A percentile compares a stretch with the other conserved stretches of the same genome.
Evolutionary conservation across 53 echinoderm and acorn worm species (phyloP).

Genomic region (Zoroaster sp.): DNA sequence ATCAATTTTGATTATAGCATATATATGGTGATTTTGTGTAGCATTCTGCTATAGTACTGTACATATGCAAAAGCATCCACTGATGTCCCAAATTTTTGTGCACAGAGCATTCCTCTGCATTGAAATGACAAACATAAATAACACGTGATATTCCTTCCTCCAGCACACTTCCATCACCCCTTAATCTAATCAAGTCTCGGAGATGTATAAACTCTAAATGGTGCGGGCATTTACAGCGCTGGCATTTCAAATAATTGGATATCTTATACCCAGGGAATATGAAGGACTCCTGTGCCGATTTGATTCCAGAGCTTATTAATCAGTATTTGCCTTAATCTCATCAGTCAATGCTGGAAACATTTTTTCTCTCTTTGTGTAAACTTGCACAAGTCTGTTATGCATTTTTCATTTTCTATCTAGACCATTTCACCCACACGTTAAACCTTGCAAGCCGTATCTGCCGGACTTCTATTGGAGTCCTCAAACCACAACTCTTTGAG

Average conservation of each 20-base stretch:
- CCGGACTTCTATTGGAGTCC: too few relatives aligned
- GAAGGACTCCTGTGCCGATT: neutral
- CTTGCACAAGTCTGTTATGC: neutral
- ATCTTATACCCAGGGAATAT: neutral
- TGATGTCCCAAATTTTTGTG: too few relatives aligned
- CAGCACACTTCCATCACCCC: too few relatives aligned
- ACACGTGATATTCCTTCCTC: neutral
- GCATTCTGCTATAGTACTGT: too few relatives aligned
- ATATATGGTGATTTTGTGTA: too few relatives aligned
- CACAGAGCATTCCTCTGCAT: too few relatives aligned
- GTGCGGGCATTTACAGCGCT: constrained; percentile 6
- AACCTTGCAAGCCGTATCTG: too few relatives aligned
- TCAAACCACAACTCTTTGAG: neutral
- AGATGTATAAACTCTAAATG: neutral
- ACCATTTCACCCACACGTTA: too few relatives aligned
- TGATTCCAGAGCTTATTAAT: neutral
- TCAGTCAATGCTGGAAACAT: constrained; percentile 4
- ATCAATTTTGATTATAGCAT: too few relatives aligned
- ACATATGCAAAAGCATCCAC: too few relatives aligned
- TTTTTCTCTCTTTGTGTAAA: neutral
- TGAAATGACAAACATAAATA: neutral
- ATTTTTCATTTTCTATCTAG: too few relatives aligned
- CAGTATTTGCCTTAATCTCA: neutral
- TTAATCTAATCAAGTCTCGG: too few relatives aligned
- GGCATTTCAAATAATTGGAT: constrained; percentile 8